Percentiles rank a stretch among this genome's conserved stretches.
phyloP scores from a whole-genome alignment of 2,797 vertebrate species.

The Dipus sagitta region DNA sequence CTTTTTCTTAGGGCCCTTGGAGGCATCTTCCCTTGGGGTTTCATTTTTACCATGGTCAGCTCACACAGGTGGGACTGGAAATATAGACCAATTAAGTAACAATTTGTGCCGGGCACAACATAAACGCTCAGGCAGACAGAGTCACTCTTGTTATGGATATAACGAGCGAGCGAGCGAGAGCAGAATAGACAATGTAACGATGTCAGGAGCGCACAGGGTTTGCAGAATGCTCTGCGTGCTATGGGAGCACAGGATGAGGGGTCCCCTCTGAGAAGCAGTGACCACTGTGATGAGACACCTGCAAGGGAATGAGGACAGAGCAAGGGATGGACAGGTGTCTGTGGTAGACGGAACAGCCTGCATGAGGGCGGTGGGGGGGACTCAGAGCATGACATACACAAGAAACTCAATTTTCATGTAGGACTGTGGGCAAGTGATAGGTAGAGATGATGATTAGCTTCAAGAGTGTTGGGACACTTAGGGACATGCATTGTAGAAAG shows the following conservation, averaged over 20 bases:
- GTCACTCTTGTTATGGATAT: background rate
- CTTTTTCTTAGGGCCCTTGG: constrained; percentile 26
- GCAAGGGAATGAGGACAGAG: background rate
- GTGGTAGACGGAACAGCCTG: background rate
- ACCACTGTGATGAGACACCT: background rate
- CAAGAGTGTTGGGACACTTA: accelerated
- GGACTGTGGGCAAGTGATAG: background rate
- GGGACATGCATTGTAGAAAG: background rate
- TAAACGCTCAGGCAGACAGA: background rate
- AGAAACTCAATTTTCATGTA: background rate
- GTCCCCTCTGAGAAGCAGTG: background rate
- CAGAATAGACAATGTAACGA: background rate
- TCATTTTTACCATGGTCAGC: background rate
- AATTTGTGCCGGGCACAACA: background rate
- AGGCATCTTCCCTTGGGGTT: background rate
- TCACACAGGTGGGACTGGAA: constrained; percentile 7
- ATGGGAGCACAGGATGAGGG: accelerated
- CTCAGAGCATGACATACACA: background rate
- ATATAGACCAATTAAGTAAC: background rate
- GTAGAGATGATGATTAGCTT: accelerated
- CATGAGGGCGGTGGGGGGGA: accelerated
- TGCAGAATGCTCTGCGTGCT: background rate
- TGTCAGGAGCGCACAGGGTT: background rate
- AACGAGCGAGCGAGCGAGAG: accelerated
- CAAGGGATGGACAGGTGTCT: background rate